These are phyloP conservation scores for Eremobia ochroleuca DNA, from an alignment of 2,888 invertebrate genomes.

Conservation along the genomic window DNA sequence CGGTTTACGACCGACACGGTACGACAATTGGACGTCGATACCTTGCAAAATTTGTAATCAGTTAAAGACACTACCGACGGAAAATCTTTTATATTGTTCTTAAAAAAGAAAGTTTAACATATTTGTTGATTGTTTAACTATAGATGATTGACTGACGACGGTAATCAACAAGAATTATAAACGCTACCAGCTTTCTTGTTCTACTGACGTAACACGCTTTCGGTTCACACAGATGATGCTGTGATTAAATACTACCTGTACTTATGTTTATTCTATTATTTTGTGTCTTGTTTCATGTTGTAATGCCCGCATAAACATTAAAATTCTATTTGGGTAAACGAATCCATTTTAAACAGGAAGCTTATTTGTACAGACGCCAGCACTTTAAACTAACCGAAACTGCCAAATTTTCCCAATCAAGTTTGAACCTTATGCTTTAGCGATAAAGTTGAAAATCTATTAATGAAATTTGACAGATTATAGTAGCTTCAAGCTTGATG, in stretches of 20 bases:
- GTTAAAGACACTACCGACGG: slow-evolving; percentile 63
- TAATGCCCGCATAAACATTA: slow-evolving; percentile 9
- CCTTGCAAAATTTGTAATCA: slow-evolving; percentile 70
- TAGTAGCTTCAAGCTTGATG: no score
- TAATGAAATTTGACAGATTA: no score
- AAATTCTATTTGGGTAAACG: slow-evolving; percentile 20
- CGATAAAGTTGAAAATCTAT: no score
- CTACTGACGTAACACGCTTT: slow-evolving; percentile 75
- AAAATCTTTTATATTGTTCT: slow-evolving; percentile 64
- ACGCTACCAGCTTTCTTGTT: slow-evolving; percentile 76
- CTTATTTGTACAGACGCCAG: no score
- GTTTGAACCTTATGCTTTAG: no score
- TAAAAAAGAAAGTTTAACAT: slow-evolving; percentile 79
- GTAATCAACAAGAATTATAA: slow-evolving; percentile 75
- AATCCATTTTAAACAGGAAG: slow-evolving; percentile 41
- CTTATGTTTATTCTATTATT: slow-evolving; percentile 31
- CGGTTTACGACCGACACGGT: slow-evolving; percentile 56
- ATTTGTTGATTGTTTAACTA: slow-evolving; percentile 81
- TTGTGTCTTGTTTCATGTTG: slow-evolving; percentile 6
- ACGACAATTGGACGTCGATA: slow-evolving; percentile 63
- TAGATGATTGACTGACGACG: slow-evolving; percentile 78
- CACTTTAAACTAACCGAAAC: no score
- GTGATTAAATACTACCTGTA: slow-evolving; percentile 55
- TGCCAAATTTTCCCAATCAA: no score
- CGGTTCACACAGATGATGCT: slow-evolving; percentile 63